These are phyloP conservation scores for Myrmophylax atrothorax DNA, from an alignment of 2,113 vertebrate species.

Conservation along the genomic window DNA sequence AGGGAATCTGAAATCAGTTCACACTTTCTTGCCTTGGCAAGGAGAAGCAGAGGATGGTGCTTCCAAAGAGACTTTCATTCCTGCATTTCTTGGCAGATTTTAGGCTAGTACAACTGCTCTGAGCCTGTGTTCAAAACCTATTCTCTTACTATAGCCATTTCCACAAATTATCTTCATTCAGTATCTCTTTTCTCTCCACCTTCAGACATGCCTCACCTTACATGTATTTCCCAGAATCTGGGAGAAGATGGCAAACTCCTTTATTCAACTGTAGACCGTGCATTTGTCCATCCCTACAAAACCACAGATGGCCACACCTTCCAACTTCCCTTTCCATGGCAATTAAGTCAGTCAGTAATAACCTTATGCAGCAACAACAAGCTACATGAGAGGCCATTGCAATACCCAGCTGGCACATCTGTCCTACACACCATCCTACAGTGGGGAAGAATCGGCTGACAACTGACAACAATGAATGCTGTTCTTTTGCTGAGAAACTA, in stretches of 20 bases:
- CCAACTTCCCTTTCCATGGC: not conserved
- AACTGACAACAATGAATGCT: not conserved
- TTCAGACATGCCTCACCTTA: not conserved
- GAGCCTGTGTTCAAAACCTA: not conserved
- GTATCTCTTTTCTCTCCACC: not conserved
- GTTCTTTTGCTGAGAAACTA: not conserved
- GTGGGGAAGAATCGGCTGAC: not conserved
- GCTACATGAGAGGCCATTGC: not conserved
- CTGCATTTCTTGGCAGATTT: not conserved
- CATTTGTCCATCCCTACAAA: not conserved
- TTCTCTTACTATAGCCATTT: not conserved
- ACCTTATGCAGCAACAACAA: not conserved
- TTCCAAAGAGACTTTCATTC: not conserved
- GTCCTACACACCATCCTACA: rapidly evolving
- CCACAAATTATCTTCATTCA: not conserved
- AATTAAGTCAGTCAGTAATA: not conserved
- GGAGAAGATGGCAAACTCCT: not conserved
- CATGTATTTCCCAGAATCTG: not conserved
- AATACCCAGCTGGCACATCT: not conserved
- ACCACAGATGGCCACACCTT: not conserved
- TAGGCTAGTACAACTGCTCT: not conserved
- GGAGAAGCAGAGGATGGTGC: not conserved
- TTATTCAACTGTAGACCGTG: not conserved
- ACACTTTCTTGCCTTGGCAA: rapidly evolving
- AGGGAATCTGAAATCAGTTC: not conserved